Evolutionary conservation across 2,797 vertebrate genomes (phyloP).

Genomic region (Lycodopsis pacificus): DNA sequence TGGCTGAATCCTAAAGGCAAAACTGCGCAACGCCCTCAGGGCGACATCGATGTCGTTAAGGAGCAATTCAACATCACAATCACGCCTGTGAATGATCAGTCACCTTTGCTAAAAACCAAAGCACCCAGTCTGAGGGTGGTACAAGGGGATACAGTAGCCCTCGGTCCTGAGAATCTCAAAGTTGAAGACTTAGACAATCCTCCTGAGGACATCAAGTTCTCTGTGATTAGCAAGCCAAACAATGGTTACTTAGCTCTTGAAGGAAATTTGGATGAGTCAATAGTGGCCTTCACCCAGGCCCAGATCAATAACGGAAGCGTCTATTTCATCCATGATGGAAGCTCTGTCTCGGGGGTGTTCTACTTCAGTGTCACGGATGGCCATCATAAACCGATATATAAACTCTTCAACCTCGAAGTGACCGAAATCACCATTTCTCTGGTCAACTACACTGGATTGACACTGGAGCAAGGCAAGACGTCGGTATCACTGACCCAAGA

Average conservation of each 20-base stretch:
- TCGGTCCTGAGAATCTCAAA: constrained; percentile 86
- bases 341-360: constrained; percentile 88
- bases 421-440: constrained; percentile 84
- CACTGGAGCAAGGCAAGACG: constrained; percentile 86
- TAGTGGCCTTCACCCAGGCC: constrained; percentile 89
- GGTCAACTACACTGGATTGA: constrained; percentile 84
- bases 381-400: constrained; percentile 91
- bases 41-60: constrained; percentile 81
- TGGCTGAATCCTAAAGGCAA: constrained; percentile 90
- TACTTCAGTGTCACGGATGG: constrained; percentile 94
- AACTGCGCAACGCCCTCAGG: constrained; percentile 80
- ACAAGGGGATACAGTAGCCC: constrained; percentile 83
- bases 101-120: constrained; percentile 92
- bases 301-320: constrained; percentile 86
- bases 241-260: constrained; percentile 90
- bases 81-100: constrained; percentile 88
- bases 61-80: constrained; percentile 91
- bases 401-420: constrained; percentile 92
- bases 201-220: constrained; percentile 88
- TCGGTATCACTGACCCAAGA: constrained; percentile 80
- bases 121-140: constrained; percentile 85
- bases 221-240: constrained; percentile 86
- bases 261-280: constrained; percentile 77
- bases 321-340: constrained; percentile 92
- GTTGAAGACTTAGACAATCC: constrained; percentile 90